Percentiles rank a stretch among this genome's conserved stretches.
phyloP scores from a whole-genome alignment of 2,888 invertebrate species.

The Sthenelais limicola region DNA sequence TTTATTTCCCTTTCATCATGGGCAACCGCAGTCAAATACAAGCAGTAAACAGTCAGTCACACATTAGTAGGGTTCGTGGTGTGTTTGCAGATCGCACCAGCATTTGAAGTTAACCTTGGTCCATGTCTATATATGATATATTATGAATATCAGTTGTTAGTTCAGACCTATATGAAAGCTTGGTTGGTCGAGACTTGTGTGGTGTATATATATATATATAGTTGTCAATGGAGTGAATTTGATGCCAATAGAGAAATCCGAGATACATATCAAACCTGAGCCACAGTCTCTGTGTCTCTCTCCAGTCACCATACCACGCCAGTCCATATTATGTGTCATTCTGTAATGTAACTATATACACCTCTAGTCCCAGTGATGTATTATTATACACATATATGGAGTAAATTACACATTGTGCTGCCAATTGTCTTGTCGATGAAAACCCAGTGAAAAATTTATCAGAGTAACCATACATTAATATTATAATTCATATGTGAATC shows the following conservation, averaged over 20 bases:
- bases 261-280: too few species aligned
- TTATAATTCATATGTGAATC: too few species aligned
- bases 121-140: slow-evolving; percentile 9
- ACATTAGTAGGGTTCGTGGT: slow-evolving; percentile 26
- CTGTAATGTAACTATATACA: slow-evolving; percentile 28
- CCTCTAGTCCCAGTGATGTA: slow-evolving; percentile 33
- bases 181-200: slow-evolving; percentile 25
- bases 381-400: too few species aligned
- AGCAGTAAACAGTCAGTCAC: background rate
- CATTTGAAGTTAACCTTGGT: slow-evolving; percentile 23
- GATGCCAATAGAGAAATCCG: too few species aligned
- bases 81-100: background rate
- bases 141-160: slow-evolving; percentile 28
- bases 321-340: background rate
- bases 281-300: too few species aligned
- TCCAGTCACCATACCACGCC: background rate
- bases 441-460: too few species aligned
- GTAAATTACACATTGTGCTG: too few species aligned
- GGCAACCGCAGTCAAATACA: slow-evolving; percentile 24
- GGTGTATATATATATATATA: slow-evolving; percentile 14
- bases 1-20: slow-evolving; percentile 36
- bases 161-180: slow-evolving; percentile 14
- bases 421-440: too few species aligned
- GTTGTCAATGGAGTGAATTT: slow-evolving; percentile 4
- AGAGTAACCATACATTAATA: too few species aligned